Percentiles rank a stretch among this genome's conserved stretches.
Conservation (phyloP, 2,113 vertebrate genomes). For the Pseudolaguvia tuberculata region DNA sequence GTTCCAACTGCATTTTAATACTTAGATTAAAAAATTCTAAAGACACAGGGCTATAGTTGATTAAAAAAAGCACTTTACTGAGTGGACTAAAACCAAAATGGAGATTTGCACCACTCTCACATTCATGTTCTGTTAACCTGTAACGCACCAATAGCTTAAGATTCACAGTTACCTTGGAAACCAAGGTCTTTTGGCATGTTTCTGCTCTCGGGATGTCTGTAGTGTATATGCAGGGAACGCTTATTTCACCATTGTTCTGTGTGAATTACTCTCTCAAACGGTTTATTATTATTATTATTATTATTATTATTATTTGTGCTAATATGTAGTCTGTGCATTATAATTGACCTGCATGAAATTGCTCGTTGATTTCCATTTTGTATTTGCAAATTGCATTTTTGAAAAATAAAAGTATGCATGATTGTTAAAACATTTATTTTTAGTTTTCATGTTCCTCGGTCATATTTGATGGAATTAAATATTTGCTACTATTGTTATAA, state of each 20-base stretch:
- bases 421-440: background rate
- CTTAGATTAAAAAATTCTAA: constrained; percentile 42
- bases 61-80: constrained; percentile 55
- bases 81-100: constrained; percentile 29
- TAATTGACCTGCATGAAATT: constrained; percentile 44
- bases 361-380: constrained; percentile 35
- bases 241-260: constrained; percentile 15
- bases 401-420: constrained; percentile 49
- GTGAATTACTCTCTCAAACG: background rate
- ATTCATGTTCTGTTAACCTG: constrained; percentile 50
- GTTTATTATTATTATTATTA: constrained; percentile 8
- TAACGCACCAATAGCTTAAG: constrained; percentile 47
- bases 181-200: constrained; percentile 20
- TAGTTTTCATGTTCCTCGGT: too few relatives aligned
- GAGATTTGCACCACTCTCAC: constrained; percentile 35
- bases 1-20: constrained; percentile 38
- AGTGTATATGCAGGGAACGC: background rate
- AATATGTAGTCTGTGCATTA: constrained; percentile 4
- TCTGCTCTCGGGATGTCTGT: constrained; percentile 11
- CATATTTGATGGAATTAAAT: too few relatives aligned
- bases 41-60: constrained; percentile 61
- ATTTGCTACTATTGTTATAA: too few relatives aligned
- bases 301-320: too few relatives aligned
- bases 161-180: constrained; percentile 37
- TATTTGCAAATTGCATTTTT: constrained; percentile 40